Conservation (phyloP, 2,888 invertebrate genomes). For the Tyria jacobaeae region DNA sequence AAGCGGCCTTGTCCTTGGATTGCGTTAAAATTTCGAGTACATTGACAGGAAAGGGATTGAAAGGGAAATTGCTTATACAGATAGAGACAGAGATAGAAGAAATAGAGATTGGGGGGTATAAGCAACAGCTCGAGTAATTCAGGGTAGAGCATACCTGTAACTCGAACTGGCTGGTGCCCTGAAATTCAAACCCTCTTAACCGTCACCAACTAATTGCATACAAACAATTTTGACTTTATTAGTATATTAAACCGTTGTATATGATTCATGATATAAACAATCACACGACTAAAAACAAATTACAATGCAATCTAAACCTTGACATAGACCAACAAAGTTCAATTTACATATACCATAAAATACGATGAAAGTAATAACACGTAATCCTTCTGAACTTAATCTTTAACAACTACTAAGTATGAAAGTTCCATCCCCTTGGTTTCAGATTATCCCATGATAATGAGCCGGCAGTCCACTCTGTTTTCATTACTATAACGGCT, state of each 20-base stretch:
- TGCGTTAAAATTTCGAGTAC: too few species aligned
- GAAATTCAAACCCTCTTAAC: too few species aligned
- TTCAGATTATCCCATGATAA: slow-evolving; percentile 80
- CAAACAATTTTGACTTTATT: background rate
- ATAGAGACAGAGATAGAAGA: too few species aligned
- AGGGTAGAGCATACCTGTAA: too few species aligned
- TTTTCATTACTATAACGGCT: slow-evolving; percentile 81
- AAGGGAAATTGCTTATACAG: too few species aligned
- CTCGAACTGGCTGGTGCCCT: too few species aligned
- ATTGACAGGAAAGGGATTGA: too few species aligned
- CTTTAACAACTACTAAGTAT: slow-evolving; percentile 51
- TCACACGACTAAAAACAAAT: background rate
- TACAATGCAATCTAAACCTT: slow-evolving; percentile 11
- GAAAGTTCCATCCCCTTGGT: slow-evolving; percentile 50
- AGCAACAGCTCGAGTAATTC: too few species aligned
- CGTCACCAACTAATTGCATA: background rate
- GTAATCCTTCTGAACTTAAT: slow-evolving; percentile 48
- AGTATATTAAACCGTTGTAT: background rate
- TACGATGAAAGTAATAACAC: slow-evolving; percentile 42
- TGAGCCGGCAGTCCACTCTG: slow-evolving; percentile 76
- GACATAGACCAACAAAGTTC: slow-evolving; percentile 12
- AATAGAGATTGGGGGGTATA: too few species aligned
- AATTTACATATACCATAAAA: slow-evolving; percentile 23
- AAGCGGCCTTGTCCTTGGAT: too few species aligned
- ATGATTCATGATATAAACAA: background rate